Evolutionary conservation across 2,888 invertebrate genomes (phyloP), one percentile per base, ranked within the genome.

Genomic region (Caenorhabditis afra): DNA sequence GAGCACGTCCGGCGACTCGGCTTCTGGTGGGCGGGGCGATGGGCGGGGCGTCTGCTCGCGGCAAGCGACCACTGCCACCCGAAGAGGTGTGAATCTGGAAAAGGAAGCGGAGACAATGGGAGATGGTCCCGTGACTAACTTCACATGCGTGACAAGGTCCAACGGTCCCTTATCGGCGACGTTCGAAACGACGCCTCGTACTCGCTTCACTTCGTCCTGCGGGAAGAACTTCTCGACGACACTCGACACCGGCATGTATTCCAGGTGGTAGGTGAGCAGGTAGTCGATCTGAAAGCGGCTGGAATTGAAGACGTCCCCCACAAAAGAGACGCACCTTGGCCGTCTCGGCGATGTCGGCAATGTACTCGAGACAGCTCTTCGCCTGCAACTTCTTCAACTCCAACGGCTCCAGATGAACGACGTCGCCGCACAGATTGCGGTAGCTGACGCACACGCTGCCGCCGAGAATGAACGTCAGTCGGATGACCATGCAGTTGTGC

Each of bases 341-440:
- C 2, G 88, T 86, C 23, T 82, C 81, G 4, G 88, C 88, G 61
- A 89, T 89, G 62, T 89, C 89, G 1, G 86, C 65, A 59, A 89
- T 57, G 57, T 90, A 90, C 58, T 89, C 89, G 44, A 81, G 74
- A 14, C 90, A 78, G 61, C 87, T 87, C 61, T 90, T 90, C 7
- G 87, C 82, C 74, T 89, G 89, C 57, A 89, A 79, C 41, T 85
- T 87, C 70, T 90, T 89, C 68, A 89, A 53, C 35, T 89, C 89
- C 22, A 89, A 71, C 55, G 89, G 89, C 71, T 89, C 89, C 74
- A 89, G 70, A 65, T 89, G 89, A 47, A 90, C 71, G 10, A 85
- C 61, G 16, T 74, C 71, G 8, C 76, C 78, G 22, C 59, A 49
- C 11, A 64, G 62, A n/a, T 70, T 71, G n/a, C 75, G 65, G 39